These are phyloP conservation scores for Diuraphis noxia DNA, from an alignment of 1,140 invertebrate species.

Conservation along the genomic window DNA sequence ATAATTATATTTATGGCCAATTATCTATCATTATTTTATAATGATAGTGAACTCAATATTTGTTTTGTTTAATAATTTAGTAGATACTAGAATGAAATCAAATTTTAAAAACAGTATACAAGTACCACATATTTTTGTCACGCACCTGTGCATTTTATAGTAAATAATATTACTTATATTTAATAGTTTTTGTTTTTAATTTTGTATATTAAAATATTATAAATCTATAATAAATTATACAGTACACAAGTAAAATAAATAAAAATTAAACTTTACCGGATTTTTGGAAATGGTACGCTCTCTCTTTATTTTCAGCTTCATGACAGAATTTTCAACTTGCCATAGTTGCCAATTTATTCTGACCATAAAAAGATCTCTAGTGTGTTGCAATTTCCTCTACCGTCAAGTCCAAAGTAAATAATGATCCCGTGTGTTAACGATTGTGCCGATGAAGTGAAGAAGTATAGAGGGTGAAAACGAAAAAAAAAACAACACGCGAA, in stretches of 20 bases:
- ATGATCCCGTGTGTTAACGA: constrained; percentile 31
- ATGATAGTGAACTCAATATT: not conserved
- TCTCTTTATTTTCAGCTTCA: not conserved
- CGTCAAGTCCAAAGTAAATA: constrained; percentile 46
- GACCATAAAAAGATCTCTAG: constrained; percentile 31
- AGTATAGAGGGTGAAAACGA: constrained; percentile 7
- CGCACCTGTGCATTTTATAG: not conserved
- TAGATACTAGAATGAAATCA: not conserved
- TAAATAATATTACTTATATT: not conserved
- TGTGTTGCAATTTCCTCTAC: constrained; percentile 33
- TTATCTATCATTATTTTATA: constrained; percentile 10
- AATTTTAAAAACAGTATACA: not conserved
- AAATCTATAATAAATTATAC: not conserved
- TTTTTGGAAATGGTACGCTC: not conserved
- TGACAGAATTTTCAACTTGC: not conserved
- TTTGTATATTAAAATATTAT: not conserved
- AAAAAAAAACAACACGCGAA: constrained; percentile 21
- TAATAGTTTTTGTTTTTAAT: not conserved
- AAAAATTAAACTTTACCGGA: not conserved
- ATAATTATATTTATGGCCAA: not conserved
- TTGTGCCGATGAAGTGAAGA: not conserved
- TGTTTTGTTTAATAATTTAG: not conserved
- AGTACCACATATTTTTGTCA: not conserved
- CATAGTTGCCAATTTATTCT: constrained; percentile 26
- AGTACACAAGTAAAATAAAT: not conserved